Evolutionary conservation across 2,888 invertebrate genomes (phyloP).

Genomic region (Torymus tubicola): DNA sequence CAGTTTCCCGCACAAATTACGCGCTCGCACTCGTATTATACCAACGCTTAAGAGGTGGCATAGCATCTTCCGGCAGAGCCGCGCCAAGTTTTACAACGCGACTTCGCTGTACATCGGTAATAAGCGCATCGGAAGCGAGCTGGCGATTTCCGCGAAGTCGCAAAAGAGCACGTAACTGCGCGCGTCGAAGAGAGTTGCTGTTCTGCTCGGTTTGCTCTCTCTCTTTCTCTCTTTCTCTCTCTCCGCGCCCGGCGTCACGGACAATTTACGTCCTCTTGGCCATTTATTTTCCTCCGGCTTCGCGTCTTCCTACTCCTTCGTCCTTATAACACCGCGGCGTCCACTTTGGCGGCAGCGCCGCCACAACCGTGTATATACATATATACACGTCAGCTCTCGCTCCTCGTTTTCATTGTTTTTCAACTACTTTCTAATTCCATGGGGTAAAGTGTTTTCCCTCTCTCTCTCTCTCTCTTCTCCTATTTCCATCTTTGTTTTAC

Average conservation of each 20-base stretch:
- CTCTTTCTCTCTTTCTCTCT: not conserved
- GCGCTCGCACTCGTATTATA: too few species aligned
- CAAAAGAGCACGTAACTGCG: not conserved
- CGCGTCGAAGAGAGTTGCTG: not conserved
- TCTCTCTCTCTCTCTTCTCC: too few species aligned
- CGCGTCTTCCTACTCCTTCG: not conserved
- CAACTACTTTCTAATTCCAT: slow-evolving; percentile 40
- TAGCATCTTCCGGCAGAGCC: too few species aligned
- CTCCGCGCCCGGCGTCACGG: slow-evolving; percentile 34
- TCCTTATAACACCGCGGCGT: not conserved
- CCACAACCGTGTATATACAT: not conserved
- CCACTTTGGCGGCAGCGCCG: not conserved
- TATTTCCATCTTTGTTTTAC: not conserved
- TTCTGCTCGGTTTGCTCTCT: not conserved
- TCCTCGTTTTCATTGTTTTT: slow-evolving; percentile 24
- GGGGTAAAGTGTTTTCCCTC: slow-evolving; percentile 24
- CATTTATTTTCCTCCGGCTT: slow-evolving; percentile 22
- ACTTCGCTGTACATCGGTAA: slow-evolving; percentile 22
- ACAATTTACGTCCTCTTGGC: slow-evolving; percentile 39
- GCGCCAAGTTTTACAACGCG: slow-evolving; percentile 7
- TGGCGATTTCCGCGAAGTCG: slow-evolving; percentile 43
- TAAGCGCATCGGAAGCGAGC: slow-evolving; percentile 46
- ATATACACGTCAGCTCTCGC: not conserved
- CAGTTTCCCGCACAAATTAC: not conserved
- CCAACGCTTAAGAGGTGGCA: too few species aligned